phyloP scores from a whole-genome alignment of 2,797 vertebrate species.

The Hapalemur alaotrensis region DNA sequence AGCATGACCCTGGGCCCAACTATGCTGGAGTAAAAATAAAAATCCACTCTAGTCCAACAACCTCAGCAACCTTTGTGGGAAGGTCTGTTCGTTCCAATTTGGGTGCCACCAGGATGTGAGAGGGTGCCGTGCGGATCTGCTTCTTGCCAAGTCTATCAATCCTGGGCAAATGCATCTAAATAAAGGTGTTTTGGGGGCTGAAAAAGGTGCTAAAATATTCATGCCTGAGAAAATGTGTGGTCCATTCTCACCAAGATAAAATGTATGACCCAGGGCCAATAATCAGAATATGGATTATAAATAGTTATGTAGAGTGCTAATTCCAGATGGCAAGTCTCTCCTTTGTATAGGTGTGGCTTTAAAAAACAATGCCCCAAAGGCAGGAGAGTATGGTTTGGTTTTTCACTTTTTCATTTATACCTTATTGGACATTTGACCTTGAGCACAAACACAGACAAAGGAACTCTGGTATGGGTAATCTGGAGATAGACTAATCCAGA shows the following conservation, averaged over 20 bases:
- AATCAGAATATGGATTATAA: neutral
- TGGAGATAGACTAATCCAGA: neutral
- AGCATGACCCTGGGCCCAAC: constrained; percentile 37
- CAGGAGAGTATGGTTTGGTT: neutral
- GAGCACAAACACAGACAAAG: neutral
- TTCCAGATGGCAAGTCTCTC: neutral
- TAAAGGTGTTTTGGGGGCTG: neutral
- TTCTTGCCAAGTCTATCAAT: neutral
- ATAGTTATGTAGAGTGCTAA: neutral
- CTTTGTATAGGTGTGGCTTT: neutral
- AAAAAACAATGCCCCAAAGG: neutral
- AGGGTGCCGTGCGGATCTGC: neutral
- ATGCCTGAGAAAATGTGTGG: neutral
- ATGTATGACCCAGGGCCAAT: neutral
- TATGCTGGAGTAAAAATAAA: constrained; percentile 43
- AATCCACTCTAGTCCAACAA: neutral
- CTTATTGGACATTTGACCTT: neutral
- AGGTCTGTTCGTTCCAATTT: neutral
- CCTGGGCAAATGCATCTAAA: neutral
- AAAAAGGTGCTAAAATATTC: neutral
- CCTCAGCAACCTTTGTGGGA: neutral
- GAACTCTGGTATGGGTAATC: neutral
- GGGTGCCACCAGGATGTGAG: neutral
- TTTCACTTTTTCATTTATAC: neutral
- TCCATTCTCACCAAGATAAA: neutral